Base-by-base conservation (phyloP, 2,888 invertebrate genomes). In the Prosopocoilus inquinatus region DNA sequence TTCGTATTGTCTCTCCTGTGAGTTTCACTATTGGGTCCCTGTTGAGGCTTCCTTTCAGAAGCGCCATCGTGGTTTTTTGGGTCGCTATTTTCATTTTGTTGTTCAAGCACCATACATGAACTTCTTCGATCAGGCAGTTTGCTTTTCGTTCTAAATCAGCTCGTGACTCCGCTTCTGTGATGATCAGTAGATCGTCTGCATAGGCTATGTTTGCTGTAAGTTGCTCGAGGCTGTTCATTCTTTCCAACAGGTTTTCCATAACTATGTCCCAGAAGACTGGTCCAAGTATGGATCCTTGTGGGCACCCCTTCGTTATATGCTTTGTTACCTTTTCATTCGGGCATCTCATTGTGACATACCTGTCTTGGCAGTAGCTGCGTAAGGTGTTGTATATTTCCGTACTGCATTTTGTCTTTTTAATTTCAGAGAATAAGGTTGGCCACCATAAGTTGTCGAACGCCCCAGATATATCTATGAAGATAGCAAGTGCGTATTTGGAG, bases 401-500 rank as follows among this genome's bases (percentile, higher is more conserved):
- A 2, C 57, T 54, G 9, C 45, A 41, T 1, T 32, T 28, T 1
- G 41, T 15, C 3, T 46, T 11, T 20, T 36, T 36, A 1, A 60
- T 16, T 2, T 11, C 2, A 3, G n/a, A 1, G 9, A 51, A 35
- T 1, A 57, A 5, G 2, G 41, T 43, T 3, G 57, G 56, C 56
- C 61, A 58, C 56, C 56, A 57, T 0, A 61, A 9, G 38, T 57
- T 61, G 35, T 61, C 57, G 38, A 61, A 61, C n/a, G 58, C 61
- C 9, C 56, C 56, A 2, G 33, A 13, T 7, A 55, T 55, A 34
- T 60, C 60, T 1, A 58, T 32, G 34, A 56, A 53, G 1, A 56
- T 4, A 0, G 33, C 44, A 2, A 47, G 11, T 1, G 44, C 44
- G 35, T 60, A 58, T 43, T 56, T 55, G 15, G 11, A 7, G 0